phyloP scores from a whole-genome alignment of 2,113 vertebrate genomes.

The Sorex fumeus region DNA sequence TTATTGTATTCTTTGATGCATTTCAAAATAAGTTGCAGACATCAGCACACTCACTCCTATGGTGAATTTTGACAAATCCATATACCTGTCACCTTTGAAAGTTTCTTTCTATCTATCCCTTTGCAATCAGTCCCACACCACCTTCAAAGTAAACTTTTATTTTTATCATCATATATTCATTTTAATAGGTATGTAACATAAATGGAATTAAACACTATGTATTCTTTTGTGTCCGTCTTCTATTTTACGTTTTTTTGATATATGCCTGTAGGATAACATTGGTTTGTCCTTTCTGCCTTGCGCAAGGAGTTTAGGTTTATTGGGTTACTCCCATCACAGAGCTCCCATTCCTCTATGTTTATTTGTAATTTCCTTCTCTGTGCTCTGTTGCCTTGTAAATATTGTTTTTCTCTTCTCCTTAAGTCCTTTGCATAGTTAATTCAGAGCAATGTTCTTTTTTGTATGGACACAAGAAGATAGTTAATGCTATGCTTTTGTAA shows the following conservation, averaged over 20 bases:
- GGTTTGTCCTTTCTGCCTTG: too few species aligned
- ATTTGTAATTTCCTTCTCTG: too few species aligned
- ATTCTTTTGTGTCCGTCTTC: not conserved
- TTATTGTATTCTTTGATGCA: constrained; percentile 48
- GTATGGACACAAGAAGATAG: too few species aligned
- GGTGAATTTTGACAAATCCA: not conserved
- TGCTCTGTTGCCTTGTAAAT: too few species aligned
- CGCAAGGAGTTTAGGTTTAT: too few species aligned
- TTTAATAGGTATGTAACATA: constrained; percentile 26
- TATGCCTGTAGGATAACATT: too few species aligned
- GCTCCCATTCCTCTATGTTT: too few species aligned
- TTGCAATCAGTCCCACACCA: not conserved
- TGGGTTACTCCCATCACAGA: too few species aligned
- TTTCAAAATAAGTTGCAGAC: constrained; percentile 46
- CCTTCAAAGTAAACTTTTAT: not conserved
- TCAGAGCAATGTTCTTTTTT: too few species aligned
- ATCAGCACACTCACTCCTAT: not conserved
- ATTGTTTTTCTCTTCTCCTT: too few species aligned
- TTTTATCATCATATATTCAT: constrained; percentile 8
- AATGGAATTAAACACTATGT: not conserved
- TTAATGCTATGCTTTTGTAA: too few species aligned
- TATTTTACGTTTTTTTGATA: not conserved
- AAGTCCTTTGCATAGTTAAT: too few species aligned
- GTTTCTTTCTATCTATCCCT: not conserved
- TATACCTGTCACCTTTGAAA: not conserved